These are phyloP conservation scores for Stictonetta naevosa DNA, from an alignment of 2,113 vertebrate genomes.

Conservation along the genomic window DNA sequence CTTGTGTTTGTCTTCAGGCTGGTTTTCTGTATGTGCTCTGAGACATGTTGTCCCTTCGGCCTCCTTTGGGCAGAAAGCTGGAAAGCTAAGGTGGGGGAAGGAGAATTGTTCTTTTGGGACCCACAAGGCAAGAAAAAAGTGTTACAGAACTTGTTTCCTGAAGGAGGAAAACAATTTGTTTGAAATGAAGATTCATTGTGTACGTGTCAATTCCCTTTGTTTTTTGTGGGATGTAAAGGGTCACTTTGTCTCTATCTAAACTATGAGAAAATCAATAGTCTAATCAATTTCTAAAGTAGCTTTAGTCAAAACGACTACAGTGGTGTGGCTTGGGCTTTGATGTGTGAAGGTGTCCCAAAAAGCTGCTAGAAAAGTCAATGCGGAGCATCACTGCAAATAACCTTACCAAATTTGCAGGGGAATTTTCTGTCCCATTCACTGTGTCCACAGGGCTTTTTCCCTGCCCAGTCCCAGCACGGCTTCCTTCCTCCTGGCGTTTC, in stretches of 20 bases:
- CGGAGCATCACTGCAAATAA: not conserved
- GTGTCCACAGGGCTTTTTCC: not conserved
- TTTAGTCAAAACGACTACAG: not conserved
- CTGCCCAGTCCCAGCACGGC: not conserved
- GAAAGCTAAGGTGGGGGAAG: not conserved
- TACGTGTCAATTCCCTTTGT: slow-evolving; percentile 12
- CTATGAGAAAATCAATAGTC: slow-evolving; percentile 35
- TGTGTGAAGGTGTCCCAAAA: slow-evolving; percentile 25
- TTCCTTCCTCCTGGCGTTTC: slow-evolving; percentile 22
- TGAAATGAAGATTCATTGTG: not conserved
- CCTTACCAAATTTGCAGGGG: not conserved
- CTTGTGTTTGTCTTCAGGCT: not conserved
- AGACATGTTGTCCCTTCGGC: not conserved
- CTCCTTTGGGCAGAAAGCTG: not conserved
- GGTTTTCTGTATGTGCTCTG: not conserved
- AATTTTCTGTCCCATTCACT: slow-evolving; percentile 32
- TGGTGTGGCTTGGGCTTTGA: not conserved
- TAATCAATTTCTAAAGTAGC: slow-evolving; percentile 49
- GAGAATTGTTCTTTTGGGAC: not conserved
- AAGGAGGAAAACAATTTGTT: not conserved
- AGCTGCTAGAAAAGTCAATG: not conserved
- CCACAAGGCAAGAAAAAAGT: not conserved
- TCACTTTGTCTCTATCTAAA: slow-evolving; percentile 39
- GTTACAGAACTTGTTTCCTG: not conserved
- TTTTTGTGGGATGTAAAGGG: slow-evolving; percentile 46